Conservation (phyloP, 2,797 vertebrate species). For the Odontamblyopus rebecca region DNA sequence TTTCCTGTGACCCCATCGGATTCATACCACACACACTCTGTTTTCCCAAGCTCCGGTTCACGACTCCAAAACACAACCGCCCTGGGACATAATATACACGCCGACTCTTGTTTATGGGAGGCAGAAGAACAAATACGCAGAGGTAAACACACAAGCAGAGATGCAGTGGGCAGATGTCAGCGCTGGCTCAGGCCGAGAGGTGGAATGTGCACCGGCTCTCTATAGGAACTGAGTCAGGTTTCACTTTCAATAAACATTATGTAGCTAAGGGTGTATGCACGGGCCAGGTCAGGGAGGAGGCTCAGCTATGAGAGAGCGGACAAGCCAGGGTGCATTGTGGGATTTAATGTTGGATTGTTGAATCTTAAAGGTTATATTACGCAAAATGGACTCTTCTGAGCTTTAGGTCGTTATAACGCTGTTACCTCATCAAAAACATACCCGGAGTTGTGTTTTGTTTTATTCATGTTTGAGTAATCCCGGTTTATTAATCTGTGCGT, state of each 20-base stretch:
- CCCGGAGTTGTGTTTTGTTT: no score
- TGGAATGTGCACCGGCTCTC: slow-evolving; percentile 38
- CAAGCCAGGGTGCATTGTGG: background rate
- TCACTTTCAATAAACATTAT: slow-evolving; percentile 56
- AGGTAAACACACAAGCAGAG: slow-evolving; percentile 49
- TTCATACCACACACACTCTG: slow-evolving; percentile 26
- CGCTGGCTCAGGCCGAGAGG: slow-evolving; percentile 32
- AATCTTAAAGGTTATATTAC: background rate
- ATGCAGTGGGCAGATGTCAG: slow-evolving; percentile 29
- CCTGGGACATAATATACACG: slow-evolving; percentile 53
- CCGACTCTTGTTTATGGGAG: slow-evolving; percentile 41
- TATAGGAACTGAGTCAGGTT: slow-evolving; percentile 34
- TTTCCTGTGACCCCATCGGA: slow-evolving; percentile 18
- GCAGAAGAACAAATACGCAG: slow-evolving; percentile 51
- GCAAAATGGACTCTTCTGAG: no score
- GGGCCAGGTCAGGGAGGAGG: background rate
- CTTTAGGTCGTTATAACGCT: no score
- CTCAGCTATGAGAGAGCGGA: background rate
- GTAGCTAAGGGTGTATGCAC: slow-evolving; percentile 1
- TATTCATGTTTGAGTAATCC: no score
- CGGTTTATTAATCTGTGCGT: no score
- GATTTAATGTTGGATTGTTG: background rate
- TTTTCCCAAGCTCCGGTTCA: slow-evolving; percentile 49
- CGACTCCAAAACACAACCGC: slow-evolving; percentile 36
- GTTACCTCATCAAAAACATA: no score